These are phyloP conservation scores for Dermatemys mawii DNA, from an alignment of 2,113 vertebrate species.

Conservation along the genomic window DNA sequence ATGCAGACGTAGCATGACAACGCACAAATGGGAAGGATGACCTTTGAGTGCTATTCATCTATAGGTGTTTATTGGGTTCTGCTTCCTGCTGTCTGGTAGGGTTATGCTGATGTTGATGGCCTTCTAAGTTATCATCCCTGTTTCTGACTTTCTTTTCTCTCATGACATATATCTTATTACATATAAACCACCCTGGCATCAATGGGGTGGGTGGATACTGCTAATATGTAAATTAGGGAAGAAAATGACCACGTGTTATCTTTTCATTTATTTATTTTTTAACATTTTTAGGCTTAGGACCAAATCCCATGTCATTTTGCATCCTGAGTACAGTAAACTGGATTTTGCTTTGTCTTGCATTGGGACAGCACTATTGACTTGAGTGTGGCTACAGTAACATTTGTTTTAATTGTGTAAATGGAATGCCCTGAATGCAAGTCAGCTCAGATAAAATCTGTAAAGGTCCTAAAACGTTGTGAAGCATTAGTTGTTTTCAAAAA, in stretches of 20 bases:
- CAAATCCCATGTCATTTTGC: neutral
- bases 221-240: neutral
- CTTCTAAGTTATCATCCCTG: neutral
- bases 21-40: conserved; percentile 2
- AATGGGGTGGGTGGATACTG: neutral
- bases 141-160: neutral
- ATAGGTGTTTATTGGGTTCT: conserved; percentile 12
- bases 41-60: conserved; percentile 49
- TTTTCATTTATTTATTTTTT: neutral
- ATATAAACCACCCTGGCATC: neutral
- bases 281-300: neutral
- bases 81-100: conserved; percentile 12
- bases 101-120: neutral
- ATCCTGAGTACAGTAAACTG: neutral
- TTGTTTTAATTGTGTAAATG: neutral
- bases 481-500: rapidly evolving
- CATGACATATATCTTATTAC: neutral
- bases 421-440: neutral
- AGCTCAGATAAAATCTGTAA: neutral
- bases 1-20: conserved; percentile 55
- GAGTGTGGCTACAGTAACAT: neutral
- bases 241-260: neutral
- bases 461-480: neutral
- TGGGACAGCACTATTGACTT: neutral
- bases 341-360: neutral